Base-by-base conservation (phyloP, 2,797 vertebrate species). In the Xerus rutilus region DNA sequence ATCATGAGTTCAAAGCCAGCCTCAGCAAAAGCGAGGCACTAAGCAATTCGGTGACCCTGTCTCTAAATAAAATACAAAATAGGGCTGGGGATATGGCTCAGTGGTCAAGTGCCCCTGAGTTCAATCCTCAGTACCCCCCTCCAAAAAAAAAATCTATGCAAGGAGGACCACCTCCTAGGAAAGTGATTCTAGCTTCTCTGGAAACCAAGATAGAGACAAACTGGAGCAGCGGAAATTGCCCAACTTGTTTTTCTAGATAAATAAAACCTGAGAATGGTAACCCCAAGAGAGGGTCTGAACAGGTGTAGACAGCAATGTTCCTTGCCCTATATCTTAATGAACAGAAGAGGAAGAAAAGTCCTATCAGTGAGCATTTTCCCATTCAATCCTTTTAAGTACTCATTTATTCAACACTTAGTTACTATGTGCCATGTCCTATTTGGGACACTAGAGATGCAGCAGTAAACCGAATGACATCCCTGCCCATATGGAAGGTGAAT, bases 171-270 rank as follows among this genome's bases (percentile, higher is more conserved):
- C 70, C 89, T 76, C 47, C 76, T 88, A 39, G 39, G 70, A 70
- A 47, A 79, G 39, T 52, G n/a, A 79, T 69, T 65, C 21, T 13
- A 79, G 54, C 65, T 64, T 83, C 70, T 91, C 25, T 74, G 59
- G 65, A 89, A 85, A 70, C n/a, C 20, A 35, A 69, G 35, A 94
- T 47, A 79, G 21, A 88, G 74, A 67, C 39, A 20, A 32, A 85
- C 76, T 73, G 25, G 17, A 28, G 39, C 6, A 2, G 5, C 43
- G 39, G 45, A 94, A 94, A 59, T 20, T 45, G 28, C 62, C 65
- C 54, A 81, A 9, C 78, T 23, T 89, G 47, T 13, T 89, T 93
- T 95, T 93, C 76, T 77, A 93, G 47, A 67, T 67, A 76, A 20
- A 57, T 65, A 83, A 83, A 91, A 87, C 43, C 57, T 35, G 69